These are phyloP conservation scores for Nothobranchius furzeri DNA, from an alignment of 2,113 vertebrate genomes.

Conservation along the genomic window DNA sequence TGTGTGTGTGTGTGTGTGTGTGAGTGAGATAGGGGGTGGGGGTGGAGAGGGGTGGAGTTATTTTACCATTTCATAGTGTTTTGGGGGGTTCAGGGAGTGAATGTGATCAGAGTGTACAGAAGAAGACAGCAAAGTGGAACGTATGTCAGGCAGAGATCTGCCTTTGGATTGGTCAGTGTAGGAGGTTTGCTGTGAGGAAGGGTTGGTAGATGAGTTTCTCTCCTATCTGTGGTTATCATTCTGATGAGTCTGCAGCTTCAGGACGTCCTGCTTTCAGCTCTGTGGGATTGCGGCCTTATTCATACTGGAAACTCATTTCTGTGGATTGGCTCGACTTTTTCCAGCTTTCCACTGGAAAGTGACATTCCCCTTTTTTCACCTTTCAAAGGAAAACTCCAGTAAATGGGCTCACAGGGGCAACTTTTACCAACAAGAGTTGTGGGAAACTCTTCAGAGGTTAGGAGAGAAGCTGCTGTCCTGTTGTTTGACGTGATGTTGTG, in stretches of 20 bases:
- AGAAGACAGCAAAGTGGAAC: slow-evolving; percentile 33
- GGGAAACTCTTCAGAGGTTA: slow-evolving; percentile 9
- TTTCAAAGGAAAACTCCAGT: slow-evolving; percentile 2
- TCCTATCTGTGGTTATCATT: slow-evolving; percentile 63
- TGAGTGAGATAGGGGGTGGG: too few species aligned
- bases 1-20: too few species aligned
- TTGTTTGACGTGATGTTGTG: slow-evolving; percentile 16
- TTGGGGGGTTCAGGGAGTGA: slow-evolving; percentile 33
- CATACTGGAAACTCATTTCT: slow-evolving; percentile 1
- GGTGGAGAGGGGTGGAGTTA: slow-evolving; percentile 47
- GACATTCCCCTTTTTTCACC: slow-evolving; percentile 10
- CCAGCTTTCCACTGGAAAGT: slow-evolving; percentile 37
- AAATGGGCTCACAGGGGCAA: background rate
- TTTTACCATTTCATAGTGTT: slow-evolving; percentile 37
- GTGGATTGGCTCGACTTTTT: slow-evolving; percentile 41
- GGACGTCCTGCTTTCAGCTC: slow-evolving; percentile 25
- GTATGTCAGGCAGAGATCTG: slow-evolving; percentile 27
- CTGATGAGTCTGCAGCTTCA: slow-evolving; percentile 33
- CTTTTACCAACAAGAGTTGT: background rate
- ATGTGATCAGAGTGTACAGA: slow-evolving; percentile 32
- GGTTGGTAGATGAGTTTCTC: slow-evolving; percentile 37
- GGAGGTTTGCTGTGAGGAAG: slow-evolving; percentile 20
- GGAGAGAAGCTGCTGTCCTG: slow-evolving; percentile 4
- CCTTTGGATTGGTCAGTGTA: slow-evolving; percentile 37
- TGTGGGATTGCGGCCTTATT: slow-evolving; percentile 20